Evolutionary conservation across 1,140 invertebrate species (phyloP).

Genomic region (Agrypnia vestita): DNA sequence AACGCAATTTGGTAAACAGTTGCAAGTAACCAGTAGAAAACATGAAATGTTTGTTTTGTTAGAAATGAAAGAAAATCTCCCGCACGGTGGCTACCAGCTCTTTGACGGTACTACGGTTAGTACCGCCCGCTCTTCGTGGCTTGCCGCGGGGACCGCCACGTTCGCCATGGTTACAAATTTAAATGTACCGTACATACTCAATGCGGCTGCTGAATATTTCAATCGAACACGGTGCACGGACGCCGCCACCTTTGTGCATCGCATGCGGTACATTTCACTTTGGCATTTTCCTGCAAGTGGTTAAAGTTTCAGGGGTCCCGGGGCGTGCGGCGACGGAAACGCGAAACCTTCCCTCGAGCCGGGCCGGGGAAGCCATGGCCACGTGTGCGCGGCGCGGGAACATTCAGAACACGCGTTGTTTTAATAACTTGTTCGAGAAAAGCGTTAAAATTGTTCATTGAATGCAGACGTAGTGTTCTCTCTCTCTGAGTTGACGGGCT

Average conservation of each 20-base stretch:
- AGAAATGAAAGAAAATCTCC: too few species aligned
- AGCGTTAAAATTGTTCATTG: too few species aligned
- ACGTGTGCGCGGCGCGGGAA: not conserved
- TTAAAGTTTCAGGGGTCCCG: constrained; percentile 33
- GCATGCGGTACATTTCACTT: constrained; percentile 41
- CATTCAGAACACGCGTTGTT: too few species aligned
- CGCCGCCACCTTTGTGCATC: not conserved
- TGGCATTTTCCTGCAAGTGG: constrained; percentile 41
- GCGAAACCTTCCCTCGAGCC: not conserved
- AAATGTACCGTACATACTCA: constrained; percentile 7
- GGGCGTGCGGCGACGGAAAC: not conserved
- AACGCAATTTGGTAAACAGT: too few species aligned
- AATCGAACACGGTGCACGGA: not conserved
- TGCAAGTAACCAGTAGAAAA: too few species aligned
- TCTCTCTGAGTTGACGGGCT: too few species aligned
- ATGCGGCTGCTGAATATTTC: constrained; percentile 22
- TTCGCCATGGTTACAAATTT: not conserved
- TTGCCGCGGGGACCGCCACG: not conserved
- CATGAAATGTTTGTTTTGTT: too few species aligned
- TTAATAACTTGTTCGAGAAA: too few species aligned
- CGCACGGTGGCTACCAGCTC: too few species aligned
- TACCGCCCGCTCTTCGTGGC: too few species aligned
- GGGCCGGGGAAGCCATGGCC: not conserved
- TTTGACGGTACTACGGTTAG: too few species aligned
- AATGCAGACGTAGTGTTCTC: too few species aligned